A percentile compares a stretch with the other conserved stretches of the same genome.
phyloP scores from a whole-genome alignment of 2,888 invertebrate genomes.

The Rhimphoctona megacephalus region DNA sequence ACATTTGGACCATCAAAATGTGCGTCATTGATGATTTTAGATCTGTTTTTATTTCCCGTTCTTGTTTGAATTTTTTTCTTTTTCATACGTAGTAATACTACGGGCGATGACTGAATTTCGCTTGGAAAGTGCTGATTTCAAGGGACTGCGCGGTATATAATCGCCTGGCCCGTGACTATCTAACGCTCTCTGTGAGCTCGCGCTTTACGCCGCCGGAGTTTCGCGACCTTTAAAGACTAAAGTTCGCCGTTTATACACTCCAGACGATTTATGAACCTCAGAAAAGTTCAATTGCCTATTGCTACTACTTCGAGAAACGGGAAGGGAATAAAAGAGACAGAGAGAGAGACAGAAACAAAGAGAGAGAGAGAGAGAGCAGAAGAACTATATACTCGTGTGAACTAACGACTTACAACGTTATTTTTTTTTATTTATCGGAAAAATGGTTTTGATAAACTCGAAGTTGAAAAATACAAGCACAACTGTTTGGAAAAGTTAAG shows the following conservation, averaged over 20 bases:
- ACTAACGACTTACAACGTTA: neutral
- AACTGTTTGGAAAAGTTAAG: neutral
- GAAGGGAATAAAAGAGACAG: neutral
- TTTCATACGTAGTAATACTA: conserved; percentile 48
- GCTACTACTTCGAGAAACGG: conserved; percentile 26
- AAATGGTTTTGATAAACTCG: neutral
- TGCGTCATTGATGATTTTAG: conserved; percentile 58
- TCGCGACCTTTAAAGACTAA: conserved; percentile 83
- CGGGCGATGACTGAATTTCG: conserved; percentile 32
- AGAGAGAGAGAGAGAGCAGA: neutral
- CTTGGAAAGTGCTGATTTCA: conserved; percentile 33
- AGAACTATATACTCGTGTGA: conserved; percentile 15
- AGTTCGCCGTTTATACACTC: conserved; percentile 82
- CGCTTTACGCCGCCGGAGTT: conserved; percentile 72
- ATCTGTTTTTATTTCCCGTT: conserved; percentile 28
- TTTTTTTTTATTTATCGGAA: neutral
- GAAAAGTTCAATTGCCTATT: conserved; percentile 80
- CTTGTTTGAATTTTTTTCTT: conserved; percentile 22
- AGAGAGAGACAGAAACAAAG: neutral
- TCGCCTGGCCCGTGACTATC: conserved; percentile 63
- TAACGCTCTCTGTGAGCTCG: conserved; percentile 20
- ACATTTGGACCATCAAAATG: conserved; percentile 41
- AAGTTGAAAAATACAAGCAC: neutral
- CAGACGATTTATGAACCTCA: conserved; percentile 79
- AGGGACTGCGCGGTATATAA: conserved; percentile 26